phyloP scores from a whole-genome alignment of 2,113 vertebrate species.

The Parus major region DNA sequence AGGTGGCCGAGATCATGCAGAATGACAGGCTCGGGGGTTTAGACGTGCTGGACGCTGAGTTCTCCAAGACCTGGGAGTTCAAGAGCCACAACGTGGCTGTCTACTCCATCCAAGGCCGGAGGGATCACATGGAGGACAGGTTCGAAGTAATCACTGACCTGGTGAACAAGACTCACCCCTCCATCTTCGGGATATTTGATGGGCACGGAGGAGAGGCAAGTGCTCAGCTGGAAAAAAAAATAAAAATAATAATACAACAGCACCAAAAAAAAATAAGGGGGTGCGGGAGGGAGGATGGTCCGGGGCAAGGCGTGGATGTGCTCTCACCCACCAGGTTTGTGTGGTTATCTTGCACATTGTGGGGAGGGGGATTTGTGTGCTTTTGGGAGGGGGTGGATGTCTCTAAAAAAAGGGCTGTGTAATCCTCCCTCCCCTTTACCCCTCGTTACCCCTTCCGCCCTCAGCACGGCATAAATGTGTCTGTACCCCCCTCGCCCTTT shows the following conservation, averaged over 20 bases:
- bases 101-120: constrained; percentile 95
- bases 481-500: not conserved
- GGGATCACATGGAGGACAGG: constrained; percentile 98
- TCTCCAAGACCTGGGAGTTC: constrained; percentile 97
- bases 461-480: not conserved
- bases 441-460: not conserved
- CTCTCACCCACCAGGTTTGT: not conserved
- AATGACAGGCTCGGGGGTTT: constrained; percentile 91
- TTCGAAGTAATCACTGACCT: constrained; percentile 91
- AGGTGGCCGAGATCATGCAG: constrained; percentile 98
- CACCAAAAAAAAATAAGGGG: no score
- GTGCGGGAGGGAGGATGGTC: not conserved
- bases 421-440: not conserved
- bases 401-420: not conserved
- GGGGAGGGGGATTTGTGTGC: not conserved
- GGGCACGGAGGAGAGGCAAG: constrained; percentile 98
- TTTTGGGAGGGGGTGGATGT: not conserved
- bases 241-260: no score
- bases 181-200: constrained; percentile 97
- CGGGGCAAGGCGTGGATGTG: not conserved
- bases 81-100: constrained; percentile 94
- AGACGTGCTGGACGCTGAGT: constrained; percentile 91
- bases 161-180: constrained; percentile 93
- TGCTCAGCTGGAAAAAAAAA: not conserved
- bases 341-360: not conserved